Evolutionary conservation across 2,797 vertebrate species (phyloP).

Genomic region (Lepilemur ruficaudatus): DNA sequence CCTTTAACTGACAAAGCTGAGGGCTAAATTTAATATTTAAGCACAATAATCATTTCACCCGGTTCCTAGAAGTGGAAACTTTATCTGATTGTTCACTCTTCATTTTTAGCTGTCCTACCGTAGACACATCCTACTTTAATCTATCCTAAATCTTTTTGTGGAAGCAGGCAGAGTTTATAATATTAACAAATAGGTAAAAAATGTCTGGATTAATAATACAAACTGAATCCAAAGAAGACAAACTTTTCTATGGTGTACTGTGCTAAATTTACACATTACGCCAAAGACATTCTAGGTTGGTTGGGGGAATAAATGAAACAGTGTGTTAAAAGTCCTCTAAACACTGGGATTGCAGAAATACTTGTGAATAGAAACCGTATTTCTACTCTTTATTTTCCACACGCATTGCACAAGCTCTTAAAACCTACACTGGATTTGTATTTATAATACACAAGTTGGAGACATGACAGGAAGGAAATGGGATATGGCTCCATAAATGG

Average conservation of each 20-base stretch:
- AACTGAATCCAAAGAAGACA: conserved; percentile 8
- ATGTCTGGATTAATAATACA: background rate
- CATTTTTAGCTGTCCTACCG: background rate
- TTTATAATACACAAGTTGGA: conserved; percentile 25
- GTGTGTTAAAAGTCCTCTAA: conserved; percentile 1
- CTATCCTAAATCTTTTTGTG: conserved; percentile 45
- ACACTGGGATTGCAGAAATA: conserved; percentile 18
- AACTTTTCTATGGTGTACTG: background rate
- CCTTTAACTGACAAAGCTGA: conserved; percentile 10
- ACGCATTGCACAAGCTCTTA: background rate
- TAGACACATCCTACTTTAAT: background rate
- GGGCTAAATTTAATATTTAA: background rate
- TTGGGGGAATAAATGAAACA: background rate
- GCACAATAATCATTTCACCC: background rate
- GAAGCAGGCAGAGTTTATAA: background rate
- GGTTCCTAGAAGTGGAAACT: background rate
- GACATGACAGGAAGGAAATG: conserved; percentile 36
- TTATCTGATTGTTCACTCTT: background rate
- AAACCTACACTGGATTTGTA: conserved; percentile 18
- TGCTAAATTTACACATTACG: background rate
- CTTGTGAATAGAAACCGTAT: conserved; percentile 4
- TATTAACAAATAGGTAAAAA: conserved; percentile 2
- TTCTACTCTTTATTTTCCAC: conserved; percentile 17
- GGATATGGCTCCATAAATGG: conserved; percentile 41
- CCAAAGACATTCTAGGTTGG: background rate